Conservation (phyloP, 2,888 invertebrate genomes). For the Spodoptera littoralis region DNA sequence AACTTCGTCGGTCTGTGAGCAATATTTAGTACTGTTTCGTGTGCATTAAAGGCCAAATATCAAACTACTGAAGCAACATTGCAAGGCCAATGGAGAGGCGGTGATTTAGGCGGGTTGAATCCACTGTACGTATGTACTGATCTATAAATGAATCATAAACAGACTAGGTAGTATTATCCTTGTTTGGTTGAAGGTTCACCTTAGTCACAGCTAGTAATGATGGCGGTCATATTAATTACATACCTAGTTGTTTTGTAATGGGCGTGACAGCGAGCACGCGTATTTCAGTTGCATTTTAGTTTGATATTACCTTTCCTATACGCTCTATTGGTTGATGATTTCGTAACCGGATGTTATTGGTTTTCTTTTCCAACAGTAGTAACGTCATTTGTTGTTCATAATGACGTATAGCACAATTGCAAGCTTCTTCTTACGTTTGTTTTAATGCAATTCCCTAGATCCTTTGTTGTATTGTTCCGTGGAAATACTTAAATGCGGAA, state of each 20-base stretch:
- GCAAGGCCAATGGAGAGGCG: slow-evolving; percentile 75
- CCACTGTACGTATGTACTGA: slow-evolving; percentile 35
- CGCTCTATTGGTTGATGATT: slow-evolving; percentile 76
- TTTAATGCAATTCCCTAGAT: slow-evolving; percentile 6
- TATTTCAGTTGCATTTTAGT: slow-evolving; percentile 48
- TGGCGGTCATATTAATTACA: too few species aligned
- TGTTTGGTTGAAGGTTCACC: slow-evolving; percentile 39
- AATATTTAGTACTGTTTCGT: slow-evolving; percentile 56
- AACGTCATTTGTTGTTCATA: slow-evolving; percentile 47
- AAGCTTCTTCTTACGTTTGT: slow-evolving; percentile 25
- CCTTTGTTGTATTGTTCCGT: slow-evolving; percentile 8
- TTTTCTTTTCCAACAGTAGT: slow-evolving; percentile 68
- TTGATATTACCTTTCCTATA: slow-evolving; percentile 64
- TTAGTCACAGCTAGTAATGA: too few species aligned
- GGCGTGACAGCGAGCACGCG: slow-evolving; percentile 9
- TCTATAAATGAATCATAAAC: slow-evolving; percentile 59
- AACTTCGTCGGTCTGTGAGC: slow-evolving; percentile 46
- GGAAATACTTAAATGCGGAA: background rate
- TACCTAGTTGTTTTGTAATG: background rate
- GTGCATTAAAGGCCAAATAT: slow-evolving; percentile 64
- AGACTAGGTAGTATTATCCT: slow-evolving; percentile 60
- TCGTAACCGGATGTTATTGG: slow-evolving; percentile 77
- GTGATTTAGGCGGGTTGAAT: slow-evolving; percentile 58
- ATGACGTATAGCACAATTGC: slow-evolving; percentile 37
- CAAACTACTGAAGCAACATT: slow-evolving; percentile 60